Conservation (phyloP, 2,113 vertebrate species). For the Meriones unguiculatus region DNA sequence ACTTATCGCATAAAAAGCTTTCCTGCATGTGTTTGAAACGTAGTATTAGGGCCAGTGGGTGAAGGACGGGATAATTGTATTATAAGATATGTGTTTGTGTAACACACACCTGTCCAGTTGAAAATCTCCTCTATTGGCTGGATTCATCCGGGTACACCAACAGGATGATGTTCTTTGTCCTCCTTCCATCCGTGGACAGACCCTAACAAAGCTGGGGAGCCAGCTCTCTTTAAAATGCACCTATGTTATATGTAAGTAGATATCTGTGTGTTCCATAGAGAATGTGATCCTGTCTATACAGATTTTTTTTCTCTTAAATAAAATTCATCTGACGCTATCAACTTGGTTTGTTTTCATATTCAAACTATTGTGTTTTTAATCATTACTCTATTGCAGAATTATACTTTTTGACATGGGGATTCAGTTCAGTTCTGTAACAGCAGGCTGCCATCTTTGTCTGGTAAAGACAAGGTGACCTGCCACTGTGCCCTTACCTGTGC, state of each 20-base stretch:
- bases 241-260: neutral
- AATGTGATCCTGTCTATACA: neutral
- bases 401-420: neutral
- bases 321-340: neutral
- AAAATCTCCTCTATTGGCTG: neutral
- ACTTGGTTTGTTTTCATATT: neutral
- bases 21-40: neutral
- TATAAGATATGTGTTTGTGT: neutral
- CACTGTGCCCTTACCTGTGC: neutral
- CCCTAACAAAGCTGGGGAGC: neutral
- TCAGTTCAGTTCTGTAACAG: neutral
- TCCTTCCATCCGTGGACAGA: neutral
- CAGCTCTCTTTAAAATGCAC: neutral
- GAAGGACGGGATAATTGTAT: neutral
- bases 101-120: neutral
- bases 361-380: neutral
- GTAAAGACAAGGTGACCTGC: neutral
- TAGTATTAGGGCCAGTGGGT: neutral
- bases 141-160: neutral
- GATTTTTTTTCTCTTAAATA: neutral
- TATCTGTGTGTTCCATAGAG: neutral
- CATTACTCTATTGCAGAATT: neutral
- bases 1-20: neutral
- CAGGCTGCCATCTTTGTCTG: neutral
- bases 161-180: neutral